These are phyloP conservation scores for Pseudomyrmex pallidus DNA, from an alignment of 1,140 invertebrate species.

Conservation along the genomic window DNA sequence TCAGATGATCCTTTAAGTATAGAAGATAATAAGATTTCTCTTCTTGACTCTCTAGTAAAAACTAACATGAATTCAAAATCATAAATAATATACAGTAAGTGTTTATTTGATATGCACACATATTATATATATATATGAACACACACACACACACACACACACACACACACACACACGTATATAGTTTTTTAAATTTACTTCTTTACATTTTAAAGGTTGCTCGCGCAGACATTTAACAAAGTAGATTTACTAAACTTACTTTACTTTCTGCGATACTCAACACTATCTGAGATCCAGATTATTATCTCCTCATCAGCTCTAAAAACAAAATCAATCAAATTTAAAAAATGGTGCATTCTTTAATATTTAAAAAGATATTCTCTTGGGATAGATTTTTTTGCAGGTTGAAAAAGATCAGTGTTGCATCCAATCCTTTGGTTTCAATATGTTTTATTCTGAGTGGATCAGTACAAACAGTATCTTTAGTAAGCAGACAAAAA, in stretches of 20 bases:
- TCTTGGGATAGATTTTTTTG: constrained; percentile 65
- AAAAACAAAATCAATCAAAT: constrained; percentile 1
- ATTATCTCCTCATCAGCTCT: constrained; percentile 9
- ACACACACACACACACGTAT: too few species aligned
- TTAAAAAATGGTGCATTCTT: constrained; percentile 9
- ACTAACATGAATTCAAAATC: constrained; percentile 65
- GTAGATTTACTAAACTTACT: not conserved
- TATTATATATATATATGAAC: too few species aligned
- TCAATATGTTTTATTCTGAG: constrained; percentile 66
- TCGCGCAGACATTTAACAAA: not conserved
- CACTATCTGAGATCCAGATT: constrained; percentile 17
- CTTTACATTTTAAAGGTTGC: not conserved
- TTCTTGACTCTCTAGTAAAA: constrained; percentile 75
- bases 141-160: too few species aligned
- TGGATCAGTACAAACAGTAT: constrained; percentile 46
- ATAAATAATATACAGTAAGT: constrained; percentile 68
- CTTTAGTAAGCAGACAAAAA: constrained; percentile 20
- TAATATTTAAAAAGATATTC: constrained; percentile 48
- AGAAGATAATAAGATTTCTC: constrained; percentile 76
- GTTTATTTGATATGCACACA: not conserved
- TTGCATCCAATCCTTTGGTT: constrained; percentile 63
- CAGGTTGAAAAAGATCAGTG: constrained; percentile 52
- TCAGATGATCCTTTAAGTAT: constrained; percentile 72
- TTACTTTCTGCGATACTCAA: constrained; percentile 9
- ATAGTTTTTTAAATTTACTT: not conserved